Evolutionary conservation across 2,113 vertebrate species (phyloP).

Genomic region (Amblyornis subalaris): DNA sequence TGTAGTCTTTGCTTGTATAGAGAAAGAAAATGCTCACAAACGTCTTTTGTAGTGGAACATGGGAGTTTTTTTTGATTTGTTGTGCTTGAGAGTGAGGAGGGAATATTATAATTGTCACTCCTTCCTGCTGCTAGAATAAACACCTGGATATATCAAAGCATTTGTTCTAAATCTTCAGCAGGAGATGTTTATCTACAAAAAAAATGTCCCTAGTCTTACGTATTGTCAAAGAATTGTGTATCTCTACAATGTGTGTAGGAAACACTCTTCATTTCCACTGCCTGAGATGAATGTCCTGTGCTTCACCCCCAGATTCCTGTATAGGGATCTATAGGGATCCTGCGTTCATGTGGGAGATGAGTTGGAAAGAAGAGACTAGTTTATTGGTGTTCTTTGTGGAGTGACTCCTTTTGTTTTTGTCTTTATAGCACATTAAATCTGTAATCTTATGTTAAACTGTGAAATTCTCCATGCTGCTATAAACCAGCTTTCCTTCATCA

Average conservation of each 20-base stretch:
- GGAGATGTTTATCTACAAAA: background rate
- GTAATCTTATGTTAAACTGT: background rate
- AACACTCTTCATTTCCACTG: background rate
- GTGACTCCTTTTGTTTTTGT: background rate
- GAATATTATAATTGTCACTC: background rate
- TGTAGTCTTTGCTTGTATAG: background rate
- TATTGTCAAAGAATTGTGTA: background rate
- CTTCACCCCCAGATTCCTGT: background rate
- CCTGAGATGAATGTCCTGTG: background rate
- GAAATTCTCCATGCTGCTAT: background rate
- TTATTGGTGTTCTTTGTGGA: background rate
- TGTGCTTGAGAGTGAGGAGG: background rate
- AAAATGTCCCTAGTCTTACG: background rate
- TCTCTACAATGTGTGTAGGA: background rate
- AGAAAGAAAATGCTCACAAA: background rate
- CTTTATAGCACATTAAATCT: background rate
- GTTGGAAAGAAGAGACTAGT: background rate
- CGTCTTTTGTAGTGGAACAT: background rate
- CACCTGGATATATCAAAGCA: background rate
- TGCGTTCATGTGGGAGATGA: background rate
- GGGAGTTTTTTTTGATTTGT: background rate
- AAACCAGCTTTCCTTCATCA: background rate
- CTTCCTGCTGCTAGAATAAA: constrained; percentile 12
- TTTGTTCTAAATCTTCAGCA: constrained; percentile 20
- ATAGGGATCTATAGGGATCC: background rate